Conservation (phyloP, 2,113 vertebrate genomes). For the Percina caprodes region DNA sequence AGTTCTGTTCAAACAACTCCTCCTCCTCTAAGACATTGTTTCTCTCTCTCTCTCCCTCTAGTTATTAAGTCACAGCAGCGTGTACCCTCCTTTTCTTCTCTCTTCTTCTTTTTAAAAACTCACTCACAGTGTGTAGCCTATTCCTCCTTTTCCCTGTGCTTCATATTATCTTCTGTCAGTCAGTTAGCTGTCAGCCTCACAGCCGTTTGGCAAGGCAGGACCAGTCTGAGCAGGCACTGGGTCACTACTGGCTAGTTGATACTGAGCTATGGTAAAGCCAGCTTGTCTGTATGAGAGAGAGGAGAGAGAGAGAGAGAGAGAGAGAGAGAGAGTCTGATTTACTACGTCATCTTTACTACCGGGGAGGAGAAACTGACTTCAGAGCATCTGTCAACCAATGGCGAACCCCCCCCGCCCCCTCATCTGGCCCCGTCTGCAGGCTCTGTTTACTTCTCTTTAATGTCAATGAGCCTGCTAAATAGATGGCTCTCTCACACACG, state of each 20-base stretch:
- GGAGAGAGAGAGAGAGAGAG: conserved; percentile 17
- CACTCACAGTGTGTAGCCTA: conserved; percentile 3
- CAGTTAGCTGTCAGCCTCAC: conserved; percentile 19
- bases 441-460: conserved; percentile 66
- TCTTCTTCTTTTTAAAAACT: background rate
- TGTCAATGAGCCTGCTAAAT: conserved; percentile 62
- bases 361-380: conserved; percentile 53
- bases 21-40: conserved; percentile 39
- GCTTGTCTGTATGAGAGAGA: conserved; percentile 33
- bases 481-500: conserved; percentile 20
- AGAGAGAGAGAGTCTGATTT: background rate
- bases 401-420: background rate
- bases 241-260: conserved; percentile 33
- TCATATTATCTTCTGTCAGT: background rate
- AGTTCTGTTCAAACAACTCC: conserved; percentile 14
- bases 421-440: conserved; percentile 9
- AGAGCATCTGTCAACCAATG: conserved; percentile 47
- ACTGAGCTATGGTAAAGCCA: conserved; percentile 43
- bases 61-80: background rate
- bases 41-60: conserved; percentile 4
- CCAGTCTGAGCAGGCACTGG: conserved; percentile 7
- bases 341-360: conserved; percentile 48
- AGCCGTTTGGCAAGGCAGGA: conserved; percentile 42
- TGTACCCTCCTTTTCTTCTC: background rate
- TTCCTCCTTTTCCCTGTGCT: background rate